Percentiles rank a stretch among this genome's conserved stretches.
phyloP scores from a whole-genome alignment of 2,888 invertebrate species.

The Ganaspis brasiliensis region DNA sequence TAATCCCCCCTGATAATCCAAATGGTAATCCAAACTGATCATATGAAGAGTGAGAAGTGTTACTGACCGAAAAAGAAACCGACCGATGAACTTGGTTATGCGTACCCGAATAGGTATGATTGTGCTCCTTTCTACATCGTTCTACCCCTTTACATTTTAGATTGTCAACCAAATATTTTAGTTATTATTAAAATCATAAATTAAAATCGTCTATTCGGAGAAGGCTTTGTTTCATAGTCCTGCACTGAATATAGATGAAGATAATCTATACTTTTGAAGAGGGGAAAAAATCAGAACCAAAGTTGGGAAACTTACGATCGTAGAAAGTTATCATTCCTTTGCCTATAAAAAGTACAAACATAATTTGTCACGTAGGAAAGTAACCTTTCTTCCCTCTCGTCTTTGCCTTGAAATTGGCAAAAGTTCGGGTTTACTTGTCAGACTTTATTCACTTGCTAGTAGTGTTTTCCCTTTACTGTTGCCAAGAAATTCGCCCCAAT shows the following conservation, averaged over 20 bases:
- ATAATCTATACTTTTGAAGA: not conserved
- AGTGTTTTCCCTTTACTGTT: conserved; percentile 24
- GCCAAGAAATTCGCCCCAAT: conserved; percentile 34
- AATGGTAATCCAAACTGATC: too few relatives aligned
- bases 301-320: conserved; percentile 23
- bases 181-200: too few relatives aligned
- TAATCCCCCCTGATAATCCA: too few relatives aligned
- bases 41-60: too few relatives aligned
- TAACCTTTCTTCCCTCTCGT: conserved; percentile 3
- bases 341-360: conserved; percentile 40
- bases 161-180: too few relatives aligned
- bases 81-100: too few relatives aligned
- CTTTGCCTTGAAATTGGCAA: conserved; percentile 36
- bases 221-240: not conserved
- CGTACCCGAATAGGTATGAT: too few relatives aligned
- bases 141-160: too few relatives aligned
- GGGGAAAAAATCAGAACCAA: conserved; percentile 15
- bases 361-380: conserved; percentile 26
- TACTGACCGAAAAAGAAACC: too few relatives aligned
- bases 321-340: conserved; percentile 30
- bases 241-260: not conserved
- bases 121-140: too few relatives aligned
- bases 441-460: conserved; percentile 31
- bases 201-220: too few relatives aligned
- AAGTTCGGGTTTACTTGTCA: conserved; percentile 29